A percentile compares a stretch with the other conserved stretches of the same genome.
Evolutionary conservation across 2,888 invertebrate genomes (phyloP).

Genomic region (Cantharis lateralis): DNA sequence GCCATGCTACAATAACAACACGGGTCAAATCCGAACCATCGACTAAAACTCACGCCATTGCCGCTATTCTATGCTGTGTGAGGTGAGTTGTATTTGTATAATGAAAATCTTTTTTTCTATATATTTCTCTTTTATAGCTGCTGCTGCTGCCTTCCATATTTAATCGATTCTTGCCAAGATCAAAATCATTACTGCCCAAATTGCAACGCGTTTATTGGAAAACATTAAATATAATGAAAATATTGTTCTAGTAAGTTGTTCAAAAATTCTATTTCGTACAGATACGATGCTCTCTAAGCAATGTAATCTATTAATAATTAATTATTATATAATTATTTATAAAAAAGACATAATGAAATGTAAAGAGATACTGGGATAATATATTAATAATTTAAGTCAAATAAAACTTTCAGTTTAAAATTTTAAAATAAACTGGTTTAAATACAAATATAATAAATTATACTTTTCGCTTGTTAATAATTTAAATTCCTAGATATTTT

Average conservation of each 20-base stretch:
- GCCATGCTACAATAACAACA: constrained; percentile 54
- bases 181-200: constrained; percentile 56
- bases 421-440: too few relatives aligned
- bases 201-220: constrained; percentile 4
- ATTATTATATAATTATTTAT: too few relatives aligned
- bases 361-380: too few relatives aligned
- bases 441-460: too few relatives aligned
- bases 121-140: constrained; percentile 48
- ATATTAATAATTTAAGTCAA: too few relatives aligned
- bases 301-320: too few relatives aligned
- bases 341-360: too few relatives aligned
- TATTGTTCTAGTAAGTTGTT: background rate
- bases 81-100: constrained; percentile 47
- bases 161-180: constrained; percentile 54
- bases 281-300: too few relatives aligned
- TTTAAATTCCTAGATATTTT: too few relatives aligned
- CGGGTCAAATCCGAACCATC: constrained; percentile 52
- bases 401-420: too few relatives aligned
- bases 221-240: background rate
- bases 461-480: too few relatives aligned
- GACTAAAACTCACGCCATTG: constrained; percentile 58
- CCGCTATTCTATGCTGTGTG: constrained; percentile 54
- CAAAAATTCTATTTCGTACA: background rate
- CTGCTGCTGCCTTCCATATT: constrained; percentile 55
- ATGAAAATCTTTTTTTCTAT: background rate